Evolutionary conservation across 2,113 vertebrate species (phyloP), one percentile per base, ranked within the genome.

Genomic region (Crotophaga sulcirostris): DNA sequence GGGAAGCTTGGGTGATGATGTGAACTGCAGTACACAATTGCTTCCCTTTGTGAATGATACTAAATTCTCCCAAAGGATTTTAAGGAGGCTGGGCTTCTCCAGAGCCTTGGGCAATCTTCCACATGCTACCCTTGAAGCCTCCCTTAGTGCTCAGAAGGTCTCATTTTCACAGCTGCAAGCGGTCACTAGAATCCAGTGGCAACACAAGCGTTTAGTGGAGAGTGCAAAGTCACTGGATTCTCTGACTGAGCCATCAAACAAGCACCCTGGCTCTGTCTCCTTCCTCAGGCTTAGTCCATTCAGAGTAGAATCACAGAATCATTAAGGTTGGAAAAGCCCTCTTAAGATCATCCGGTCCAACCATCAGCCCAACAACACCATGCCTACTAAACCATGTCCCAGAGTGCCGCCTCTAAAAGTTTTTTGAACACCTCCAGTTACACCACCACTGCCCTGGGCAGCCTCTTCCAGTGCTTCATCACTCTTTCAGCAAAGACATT

Each of bases 161-260:
- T 5, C 2, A 1, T 12, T 44, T 28, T 44, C 24, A 34, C 29
- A 33, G 10, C 29, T 72, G 38, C 29, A 63, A 8, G 9, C 7
- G 14, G 15, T 59, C 44, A 40, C 33, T 40, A 44, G 34, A 38
- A 54, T 26, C 25, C 38, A 38, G 62, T 15, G 44, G 23, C 23
- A 89, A 80, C 1, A 0, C 16, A 63, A n/a, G 14, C 4, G 1
- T 49, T 42, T n/a, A 44, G 23, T 1, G 29, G 20, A 45, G 25
- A 62, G 16, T 11, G 8, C 5, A 79, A 63, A n/a, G 44, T 47
- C n/a, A 64, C 31, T 16, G 11, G 16, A 33, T 59, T 66, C 16
- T 66, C 75, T 42, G 34, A 31, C 44, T 26, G 40, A 15, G 21
- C n/a, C 36, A 31, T 34, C n/a, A 67, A 29, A 62, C 9, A 69